A percentile compares a stretch with the other conserved stretches of the same genome.
Evolutionary conservation across 2,888 invertebrate species (phyloP).

Genomic region (Tenthredo livida): DNA sequence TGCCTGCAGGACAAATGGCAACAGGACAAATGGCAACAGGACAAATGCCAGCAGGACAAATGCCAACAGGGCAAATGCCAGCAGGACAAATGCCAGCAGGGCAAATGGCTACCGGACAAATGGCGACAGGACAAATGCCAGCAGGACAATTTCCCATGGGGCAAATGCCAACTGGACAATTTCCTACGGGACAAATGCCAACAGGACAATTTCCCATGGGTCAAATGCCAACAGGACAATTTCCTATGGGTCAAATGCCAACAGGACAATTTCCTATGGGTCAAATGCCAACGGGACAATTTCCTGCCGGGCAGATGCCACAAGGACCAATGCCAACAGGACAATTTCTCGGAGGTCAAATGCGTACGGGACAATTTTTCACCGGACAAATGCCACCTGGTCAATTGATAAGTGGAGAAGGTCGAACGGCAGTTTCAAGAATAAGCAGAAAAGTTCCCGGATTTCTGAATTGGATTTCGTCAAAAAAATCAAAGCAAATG

Average conservation of each 20-base stretch:
- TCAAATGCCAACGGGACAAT: conserved; percentile 17
- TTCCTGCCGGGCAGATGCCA: conserved; percentile 3
- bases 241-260: conserved; percentile 30
- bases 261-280: conserved; percentile 35
- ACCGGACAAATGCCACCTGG: conserved; percentile 22
- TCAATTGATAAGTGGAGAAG: background rate
- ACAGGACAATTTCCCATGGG: conserved; percentile 25
- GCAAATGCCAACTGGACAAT: conserved; percentile 6
- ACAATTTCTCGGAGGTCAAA: background rate
- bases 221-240: background rate
- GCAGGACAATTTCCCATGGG: too few species aligned
- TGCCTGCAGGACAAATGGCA: conserved; percentile 13
- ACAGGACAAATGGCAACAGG: background rate
- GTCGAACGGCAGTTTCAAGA: background rate
- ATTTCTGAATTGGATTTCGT: background rate
- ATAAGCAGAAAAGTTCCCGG: background rate
- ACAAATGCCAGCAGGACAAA: background rate
- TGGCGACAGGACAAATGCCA: conserved; percentile 4
- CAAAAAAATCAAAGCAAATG: background rate
- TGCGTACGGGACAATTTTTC: background rate
- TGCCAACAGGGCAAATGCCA: conserved; percentile 2
- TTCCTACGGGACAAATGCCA: conserved; percentile 12
- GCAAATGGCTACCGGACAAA: background rate
- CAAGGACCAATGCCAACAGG: conserved; percentile 23
- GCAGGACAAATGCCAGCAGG: background rate